Percentiles rank a stretch among this genome's conserved stretches.
phyloP scores from a whole-genome alignment of 64 coral and sea anemone genomes.

The Platygyra sinensis region DNA sequence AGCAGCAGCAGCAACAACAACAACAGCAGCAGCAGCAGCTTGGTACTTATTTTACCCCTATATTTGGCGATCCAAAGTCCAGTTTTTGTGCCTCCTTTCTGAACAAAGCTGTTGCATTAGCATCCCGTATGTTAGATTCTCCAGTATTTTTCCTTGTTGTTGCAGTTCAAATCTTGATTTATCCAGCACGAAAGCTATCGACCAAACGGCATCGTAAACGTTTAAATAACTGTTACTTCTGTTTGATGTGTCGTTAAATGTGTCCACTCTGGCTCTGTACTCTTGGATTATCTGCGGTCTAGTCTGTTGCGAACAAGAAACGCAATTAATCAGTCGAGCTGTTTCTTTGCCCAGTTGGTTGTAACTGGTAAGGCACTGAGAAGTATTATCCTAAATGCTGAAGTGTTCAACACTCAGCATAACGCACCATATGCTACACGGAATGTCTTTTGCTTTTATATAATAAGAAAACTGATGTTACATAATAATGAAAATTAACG shows the following conservation, averaged over 20 bases:
- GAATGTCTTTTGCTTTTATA: too few relatives aligned
- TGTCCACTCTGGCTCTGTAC: conserved; percentile 61
- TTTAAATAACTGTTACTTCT: conserved; percentile 41
- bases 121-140: conserved; percentile 80
- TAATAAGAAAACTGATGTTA: too few relatives aligned
- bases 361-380: too few relatives aligned
- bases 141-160: conserved; percentile 33
- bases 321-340: background rate
- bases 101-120: conserved; percentile 55
- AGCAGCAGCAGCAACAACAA: too few relatives aligned
- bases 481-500: too few relatives aligned
- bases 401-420: too few relatives aligned
- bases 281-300: conserved; percentile 30
- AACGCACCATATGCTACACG: too few relatives aligned
- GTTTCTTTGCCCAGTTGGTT: too few relatives aligned
- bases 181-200: conserved; percentile 84
- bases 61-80: conserved; percentile 60
- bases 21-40: too few relatives aligned
- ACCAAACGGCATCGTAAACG: conserved; percentile 88
- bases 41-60: conserved; percentile 28
- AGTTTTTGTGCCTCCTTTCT: conserved; percentile 56
- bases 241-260: conserved; percentile 65
- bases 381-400: too few relatives aligned
- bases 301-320: conserved; percentile 35
- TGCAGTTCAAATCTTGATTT: conserved; percentile 20